A percentile compares a stretch with the other conserved stretches of the same genome.
These are phyloP conservation scores for Ciona savignyi DNA, from an alignment of 23 tunicate species.

Conservation along the genomic window DNA sequence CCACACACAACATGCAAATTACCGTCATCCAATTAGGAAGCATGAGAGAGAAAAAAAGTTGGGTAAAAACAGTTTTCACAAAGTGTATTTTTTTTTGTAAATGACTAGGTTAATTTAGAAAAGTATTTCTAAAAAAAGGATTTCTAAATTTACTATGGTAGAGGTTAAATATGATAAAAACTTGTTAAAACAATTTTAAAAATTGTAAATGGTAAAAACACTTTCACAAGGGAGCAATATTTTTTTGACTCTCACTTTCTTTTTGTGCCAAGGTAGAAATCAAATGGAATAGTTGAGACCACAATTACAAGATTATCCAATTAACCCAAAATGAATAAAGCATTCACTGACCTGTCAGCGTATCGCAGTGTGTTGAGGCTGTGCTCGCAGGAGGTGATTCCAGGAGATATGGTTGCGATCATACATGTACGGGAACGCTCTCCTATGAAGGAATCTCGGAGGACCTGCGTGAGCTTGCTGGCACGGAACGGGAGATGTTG, in stretches of 20 bases:
- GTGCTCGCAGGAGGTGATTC: constrained; percentile 91
- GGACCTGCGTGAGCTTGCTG: constrained; percentile 90
- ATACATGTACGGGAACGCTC: constrained; percentile 88
- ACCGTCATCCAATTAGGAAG: not conserved
- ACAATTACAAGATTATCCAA: not conserved
- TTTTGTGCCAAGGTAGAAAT: not conserved
- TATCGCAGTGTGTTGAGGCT: constrained; percentile 93
- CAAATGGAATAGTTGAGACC: not conserved
- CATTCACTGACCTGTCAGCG: constrained; percentile 66
- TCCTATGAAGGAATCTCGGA: constrained; percentile 93
- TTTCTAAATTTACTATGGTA: no score
- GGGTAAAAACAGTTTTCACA: no score
- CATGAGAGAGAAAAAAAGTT: not conserved
- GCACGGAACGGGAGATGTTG: constrained; percentile 96
- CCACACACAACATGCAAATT: not conserved
- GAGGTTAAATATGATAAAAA: not conserved
- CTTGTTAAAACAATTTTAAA: not conserved
- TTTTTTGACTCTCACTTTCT: not conserved
- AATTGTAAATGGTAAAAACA: no score
- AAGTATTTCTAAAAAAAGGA: no score
- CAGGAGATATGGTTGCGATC: constrained; percentile 97
- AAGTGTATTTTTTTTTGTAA: no score
- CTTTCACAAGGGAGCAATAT: not conserved
- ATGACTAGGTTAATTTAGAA: no score
- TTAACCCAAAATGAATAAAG: not conserved